These are phyloP conservation scores for Pelobates cultripes DNA, from an alignment of 2,797 vertebrate genomes.

Conservation along the genomic window DNA sequence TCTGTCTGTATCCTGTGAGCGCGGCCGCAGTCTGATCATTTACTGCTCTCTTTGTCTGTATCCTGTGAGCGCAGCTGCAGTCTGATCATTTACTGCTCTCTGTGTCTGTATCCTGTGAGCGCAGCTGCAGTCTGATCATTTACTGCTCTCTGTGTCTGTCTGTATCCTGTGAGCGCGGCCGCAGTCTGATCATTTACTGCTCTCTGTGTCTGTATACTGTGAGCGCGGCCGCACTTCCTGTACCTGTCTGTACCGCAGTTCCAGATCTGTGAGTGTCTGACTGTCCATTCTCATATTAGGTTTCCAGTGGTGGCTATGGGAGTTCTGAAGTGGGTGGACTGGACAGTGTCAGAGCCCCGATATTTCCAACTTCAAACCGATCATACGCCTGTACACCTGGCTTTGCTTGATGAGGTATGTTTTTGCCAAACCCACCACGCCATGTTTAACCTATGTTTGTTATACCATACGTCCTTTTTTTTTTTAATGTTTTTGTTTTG, in stretches of 20 bases:
- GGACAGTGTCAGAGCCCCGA: conserved; percentile 95
- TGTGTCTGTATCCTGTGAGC: not conserved
- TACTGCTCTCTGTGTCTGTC: not conserved
- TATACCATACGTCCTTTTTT: too few relatives aligned
- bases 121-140: too few relatives aligned
- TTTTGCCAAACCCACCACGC: not conserved
- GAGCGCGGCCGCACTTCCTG: not conserved
- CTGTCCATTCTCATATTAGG: conserved; percentile 63
- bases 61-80: not conserved
- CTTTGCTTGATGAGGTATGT: conserved; percentile 90
- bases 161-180: not conserved
- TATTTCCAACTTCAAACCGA: conserved; percentile 98
- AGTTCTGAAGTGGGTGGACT: conserved; percentile 97
- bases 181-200: too few relatives aligned
- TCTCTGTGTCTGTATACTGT: not conserved
- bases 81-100: too few relatives aligned
- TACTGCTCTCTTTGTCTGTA: not conserved
- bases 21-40: too few relatives aligned
- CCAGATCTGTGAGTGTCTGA: not conserved
- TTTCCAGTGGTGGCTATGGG: conserved; percentile 98
- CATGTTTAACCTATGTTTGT: too few relatives aligned
- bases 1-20: not conserved
- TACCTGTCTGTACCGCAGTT: not conserved
- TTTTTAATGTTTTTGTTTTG: too few relatives aligned
- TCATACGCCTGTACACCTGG: conserved; percentile 95